Evolutionary conservation across 2,888 invertebrate genomes (phyloP).

Genomic region (Crioceris asparagi): DNA sequence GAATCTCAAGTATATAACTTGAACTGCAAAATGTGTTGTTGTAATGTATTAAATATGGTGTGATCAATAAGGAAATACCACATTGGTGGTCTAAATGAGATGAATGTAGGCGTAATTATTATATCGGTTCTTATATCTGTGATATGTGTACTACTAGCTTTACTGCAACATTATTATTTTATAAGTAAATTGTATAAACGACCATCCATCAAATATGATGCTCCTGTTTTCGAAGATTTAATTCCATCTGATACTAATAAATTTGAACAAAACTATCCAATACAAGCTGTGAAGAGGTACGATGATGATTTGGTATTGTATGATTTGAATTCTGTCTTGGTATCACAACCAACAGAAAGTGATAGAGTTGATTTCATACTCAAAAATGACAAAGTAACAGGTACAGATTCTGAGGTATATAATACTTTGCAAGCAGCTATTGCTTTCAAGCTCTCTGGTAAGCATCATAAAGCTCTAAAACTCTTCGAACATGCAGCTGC

Average conservation of each 20-base stretch:
- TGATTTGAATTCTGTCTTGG: slow-evolving; percentile 27
- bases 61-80: too few relatives aligned
- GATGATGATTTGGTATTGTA: slow-evolving; percentile 28
- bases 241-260: slow-evolving; percentile 29
- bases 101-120: slow-evolving; percentile 26
- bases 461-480: slow-evolving; percentile 74
- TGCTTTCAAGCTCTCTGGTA: slow-evolving; percentile 74
- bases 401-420: slow-evolving; percentile 63
- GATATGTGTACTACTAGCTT: slow-evolving; percentile 34
- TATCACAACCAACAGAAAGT: slow-evolving; percentile 20
- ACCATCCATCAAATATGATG: slow-evolving; percentile 23
- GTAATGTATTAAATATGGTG: too few relatives aligned
- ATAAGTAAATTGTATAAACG: slow-evolving; percentile 25
- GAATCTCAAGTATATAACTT: too few relatives aligned
- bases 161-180: slow-evolving; percentile 34
- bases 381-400: slow-evolving; percentile 20
- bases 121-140: slow-evolving; percentile 33
- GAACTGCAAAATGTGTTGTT: too few relatives aligned
- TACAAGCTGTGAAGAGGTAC: slow-evolving; percentile 20
- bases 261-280: slow-evolving; percentile 19
- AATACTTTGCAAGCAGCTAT: slow-evolving; percentile 73
- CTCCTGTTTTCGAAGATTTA: slow-evolving; percentile 35
- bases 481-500: slow-evolving; percentile 85
- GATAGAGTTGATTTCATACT: slow-evolving; percentile 14
- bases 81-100: slow-evolving; percentile 13